These are phyloP conservation scores for Desmophyllum pertusum DNA, from an alignment of 92 coral and sea anemone genomes.

Conservation along the genomic window DNA sequence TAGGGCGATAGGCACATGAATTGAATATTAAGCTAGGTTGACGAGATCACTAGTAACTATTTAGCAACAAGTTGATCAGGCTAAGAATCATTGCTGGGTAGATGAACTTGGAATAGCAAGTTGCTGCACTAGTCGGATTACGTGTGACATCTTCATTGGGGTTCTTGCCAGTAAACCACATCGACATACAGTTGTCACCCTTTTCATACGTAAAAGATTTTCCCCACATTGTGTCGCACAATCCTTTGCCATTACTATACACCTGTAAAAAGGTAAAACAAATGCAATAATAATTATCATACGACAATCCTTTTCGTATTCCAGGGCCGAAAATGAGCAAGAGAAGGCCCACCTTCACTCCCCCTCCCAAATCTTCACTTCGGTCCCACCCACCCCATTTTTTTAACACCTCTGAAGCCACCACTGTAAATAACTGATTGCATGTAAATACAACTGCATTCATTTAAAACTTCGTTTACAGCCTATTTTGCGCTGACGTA, in stretches of 20 bases:
- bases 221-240: conserved; percentile 95
- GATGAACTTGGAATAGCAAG: background rate
- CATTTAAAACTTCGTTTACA: too few relatives aligned
- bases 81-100: background rate
- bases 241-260: conserved; percentile 76
- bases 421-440: too few relatives aligned
- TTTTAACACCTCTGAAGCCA: too few relatives aligned
- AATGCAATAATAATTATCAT: background rate
- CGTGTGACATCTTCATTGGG: conserved; percentile 55
- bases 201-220: conserved; percentile 58
- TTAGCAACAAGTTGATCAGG: background rate
- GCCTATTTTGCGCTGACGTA: too few relatives aligned
- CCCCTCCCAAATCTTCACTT: too few relatives aligned
- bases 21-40: background rate
- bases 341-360: too few relatives aligned
- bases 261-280: conserved; percentile 40
- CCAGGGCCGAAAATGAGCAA: too few relatives aligned
- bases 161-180: conserved; percentile 53
- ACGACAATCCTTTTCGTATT: background rate
- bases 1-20: too few relatives aligned
- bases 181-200: conserved; percentile 63
- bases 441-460: too few relatives aligned
- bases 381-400: too few relatives aligned
- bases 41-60: background rate
- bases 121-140: background rate